These are phyloP conservation scores for Tamias sibiricus DNA, from an alignment of 2,113 vertebrate species.

Conservation along the genomic window DNA sequence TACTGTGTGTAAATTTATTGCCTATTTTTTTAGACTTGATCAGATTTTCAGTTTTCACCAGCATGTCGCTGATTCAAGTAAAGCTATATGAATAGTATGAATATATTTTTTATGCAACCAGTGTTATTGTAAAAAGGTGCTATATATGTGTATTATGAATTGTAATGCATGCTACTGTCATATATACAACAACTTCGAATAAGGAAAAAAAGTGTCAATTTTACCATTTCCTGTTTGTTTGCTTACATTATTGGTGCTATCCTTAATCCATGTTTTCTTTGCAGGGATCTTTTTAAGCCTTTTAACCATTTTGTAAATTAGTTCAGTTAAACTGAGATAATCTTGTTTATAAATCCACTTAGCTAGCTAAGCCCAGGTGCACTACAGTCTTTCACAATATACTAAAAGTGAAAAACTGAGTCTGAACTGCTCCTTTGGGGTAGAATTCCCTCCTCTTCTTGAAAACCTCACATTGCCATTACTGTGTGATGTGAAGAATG, in stretches of 20 bases:
- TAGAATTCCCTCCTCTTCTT: too few species aligned
- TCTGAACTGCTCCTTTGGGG: background rate
- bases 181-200: too few species aligned
- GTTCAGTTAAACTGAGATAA: conserved; percentile 9
- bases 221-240: conserved; percentile 13
- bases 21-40: background rate
- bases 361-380: conserved; percentile 23
- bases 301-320: conserved; percentile 36
- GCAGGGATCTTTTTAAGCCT: background rate
- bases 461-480: background rate
- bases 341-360: conserved; percentile 54
- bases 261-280: background rate
- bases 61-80: background rate
- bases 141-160: too few species aligned
- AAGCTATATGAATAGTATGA: too few species aligned
- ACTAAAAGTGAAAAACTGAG: background rate
- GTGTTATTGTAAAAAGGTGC: too few species aligned
- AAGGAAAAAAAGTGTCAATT: background rate
- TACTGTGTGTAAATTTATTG: background rate
- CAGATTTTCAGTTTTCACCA: background rate
- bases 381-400: background rate
- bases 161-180: too few species aligned
- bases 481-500: background rate
- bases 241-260: background rate
- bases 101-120: too few species aligned